Base-by-base conservation (phyloP, 2,888 invertebrate species). In the Athripsodes cinereus region DNA sequence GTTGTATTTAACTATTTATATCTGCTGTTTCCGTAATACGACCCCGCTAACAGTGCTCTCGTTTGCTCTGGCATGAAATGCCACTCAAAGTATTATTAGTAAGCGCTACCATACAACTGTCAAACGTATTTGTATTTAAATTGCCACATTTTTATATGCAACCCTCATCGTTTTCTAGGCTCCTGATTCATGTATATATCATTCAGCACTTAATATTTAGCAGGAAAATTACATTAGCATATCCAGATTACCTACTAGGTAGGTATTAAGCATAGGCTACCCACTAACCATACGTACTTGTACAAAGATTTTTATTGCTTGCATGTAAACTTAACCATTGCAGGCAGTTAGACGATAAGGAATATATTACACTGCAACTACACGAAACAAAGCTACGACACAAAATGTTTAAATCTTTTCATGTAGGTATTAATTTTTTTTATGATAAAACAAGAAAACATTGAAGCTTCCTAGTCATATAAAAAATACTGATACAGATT, bases 61-160 rank as follows among this genome's bases (percentile, higher is more conserved):
- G 20, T 47, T 47, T 47, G 21, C 47, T 47, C 47, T 47, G 47
- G 47, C 47, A 47, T 47, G 47, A 47, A 47, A 47, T 47, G 47
- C 47, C 47, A 47, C 47, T 47, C 47, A 20, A 47, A 47, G 19
- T 47, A 16, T 47, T 47, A 20, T 47, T 47, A 47, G 10, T 47
- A 20, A 47, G 47, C 19, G 21, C 20, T 18, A 20, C 19, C 11
- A 20, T 47, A 47, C 21, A 20, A 47, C 47, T 47, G 47, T 47
- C 47, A 20, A 47, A 47, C 21, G 47, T 20, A 47, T 21, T 47
- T 47, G 47, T 47, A 47, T 47, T 47, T 20, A 21, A 47, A 47
- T 21, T 21, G 47, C 11, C 47, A 20, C 21, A 20, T 47, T 47
- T 19, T 47, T 19, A 47, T 20, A 47, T 40, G 40, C 40, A 40